phyloP scores from a whole-genome alignment of 2,888 invertebrate species.

The Macaria liturata region DNA sequence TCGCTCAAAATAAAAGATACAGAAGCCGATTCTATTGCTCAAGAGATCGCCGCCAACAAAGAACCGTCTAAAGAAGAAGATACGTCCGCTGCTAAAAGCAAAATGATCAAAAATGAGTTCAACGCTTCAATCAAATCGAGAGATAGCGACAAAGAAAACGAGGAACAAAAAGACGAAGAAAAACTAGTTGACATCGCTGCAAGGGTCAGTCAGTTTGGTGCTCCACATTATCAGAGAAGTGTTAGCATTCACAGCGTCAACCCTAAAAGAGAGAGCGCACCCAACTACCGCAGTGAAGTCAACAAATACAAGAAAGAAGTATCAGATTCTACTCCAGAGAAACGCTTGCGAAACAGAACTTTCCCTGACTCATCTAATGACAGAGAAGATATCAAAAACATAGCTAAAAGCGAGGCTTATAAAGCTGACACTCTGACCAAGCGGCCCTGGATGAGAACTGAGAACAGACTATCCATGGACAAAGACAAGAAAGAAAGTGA shows the following conservation, averaged over 20 bases:
- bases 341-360: constrained; percentile 74
- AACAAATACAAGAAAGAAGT: constrained; percentile 79
- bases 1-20: constrained; percentile 91
- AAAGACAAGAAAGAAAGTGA: constrained; percentile 63
- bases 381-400: constrained; percentile 72
- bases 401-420: constrained; percentile 69
- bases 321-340: constrained; percentile 78
- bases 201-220: constrained; percentile 72
- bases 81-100: constrained; percentile 54
- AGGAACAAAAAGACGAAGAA: constrained; percentile 64
- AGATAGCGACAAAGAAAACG: constrained; percentile 90
- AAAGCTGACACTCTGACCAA: constrained; percentile 73
- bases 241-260: constrained; percentile 73
- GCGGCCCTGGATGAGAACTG: constrained; percentile 71
- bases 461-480: constrained; percentile 63
- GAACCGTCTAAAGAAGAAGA: constrained; percentile 69
- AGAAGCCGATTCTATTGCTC: constrained; percentile 84
- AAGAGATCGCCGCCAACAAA: constrained; percentile 78
- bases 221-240: constrained; percentile 71
- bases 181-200: constrained; percentile 72
- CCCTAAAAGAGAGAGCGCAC: constrained; percentile 72
- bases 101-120: constrained; percentile 72
- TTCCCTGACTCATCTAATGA: constrained; percentile 79
- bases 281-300: constrained; percentile 68
- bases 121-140: constrained; percentile 83